phyloP scores from a whole-genome alignment of 1,140 invertebrate species.

The Drosophila serrata region DNA sequence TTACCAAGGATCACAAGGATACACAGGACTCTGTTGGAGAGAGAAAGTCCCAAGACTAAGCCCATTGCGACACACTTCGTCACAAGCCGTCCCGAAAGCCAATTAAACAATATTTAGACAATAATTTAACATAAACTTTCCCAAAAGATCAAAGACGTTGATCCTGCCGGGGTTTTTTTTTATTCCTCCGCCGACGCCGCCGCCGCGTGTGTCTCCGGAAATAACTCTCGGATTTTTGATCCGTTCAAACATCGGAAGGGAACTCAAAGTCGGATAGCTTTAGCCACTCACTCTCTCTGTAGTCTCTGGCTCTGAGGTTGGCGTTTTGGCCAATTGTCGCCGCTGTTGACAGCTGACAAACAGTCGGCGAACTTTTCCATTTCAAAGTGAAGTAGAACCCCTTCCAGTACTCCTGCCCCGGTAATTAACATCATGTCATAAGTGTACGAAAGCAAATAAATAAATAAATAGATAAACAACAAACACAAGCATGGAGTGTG shows the following conservation, averaged over 20 bases:
- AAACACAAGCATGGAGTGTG: conserved; percentile 49
- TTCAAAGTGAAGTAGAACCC: conserved; percentile 40
- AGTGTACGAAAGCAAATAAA: conserved; percentile 79
- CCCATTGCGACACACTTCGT: conserved; percentile 51
- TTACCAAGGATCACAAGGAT: conserved; percentile 25
- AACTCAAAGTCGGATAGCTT: conserved; percentile 34
- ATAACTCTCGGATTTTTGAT: conserved; percentile 14
- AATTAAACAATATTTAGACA: conserved; percentile 77
- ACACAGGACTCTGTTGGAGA: background rate
- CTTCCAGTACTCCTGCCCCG: conserved; percentile 42
- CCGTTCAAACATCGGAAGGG: conserved; percentile 31
- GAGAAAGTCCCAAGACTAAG: conserved; percentile 4
- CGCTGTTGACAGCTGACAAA: conserved; percentile 54
- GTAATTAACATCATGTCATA: conserved; percentile 83
- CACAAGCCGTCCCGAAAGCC: conserved; percentile 32
- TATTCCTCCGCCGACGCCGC: background rate
- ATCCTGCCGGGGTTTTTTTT: conserved; percentile 41
- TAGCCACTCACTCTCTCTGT: background rate
- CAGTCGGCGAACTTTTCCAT: conserved; percentile 54
- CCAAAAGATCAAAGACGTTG: conserved; percentile 42
- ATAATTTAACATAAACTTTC: conserved; percentile 56
- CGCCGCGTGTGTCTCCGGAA: conserved; percentile 37
- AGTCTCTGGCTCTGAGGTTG: background rate
- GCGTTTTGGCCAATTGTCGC: conserved; percentile 51
- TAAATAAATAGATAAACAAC: conserved; percentile 75